These are phyloP conservation scores for Acanthosoma haemorrhoidale DNA, from an alignment of 2,888 invertebrate genomes.

Conservation along the genomic window DNA sequence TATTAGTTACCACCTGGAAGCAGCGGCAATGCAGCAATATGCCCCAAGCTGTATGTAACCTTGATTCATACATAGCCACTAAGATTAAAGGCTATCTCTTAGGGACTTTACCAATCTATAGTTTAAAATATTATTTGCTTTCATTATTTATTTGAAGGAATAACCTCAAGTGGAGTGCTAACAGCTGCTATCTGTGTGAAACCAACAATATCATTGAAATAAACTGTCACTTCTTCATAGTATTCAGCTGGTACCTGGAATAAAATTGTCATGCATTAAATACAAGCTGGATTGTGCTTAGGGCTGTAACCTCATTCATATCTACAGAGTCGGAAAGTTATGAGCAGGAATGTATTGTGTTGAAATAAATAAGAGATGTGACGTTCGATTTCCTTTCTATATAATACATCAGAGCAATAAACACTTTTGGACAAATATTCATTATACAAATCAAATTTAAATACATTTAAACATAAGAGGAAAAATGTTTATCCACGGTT, in stretches of 20 bases:
- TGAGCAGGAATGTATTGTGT: too few species aligned
- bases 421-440: too few species aligned
- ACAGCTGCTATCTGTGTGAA: slow-evolving; percentile 88
- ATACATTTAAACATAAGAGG: too few species aligned
- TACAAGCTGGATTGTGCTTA: not conserved
- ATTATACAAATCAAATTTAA: too few species aligned
- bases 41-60: slow-evolving; percentile 2
- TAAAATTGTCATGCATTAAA: slow-evolving; percentile 36
- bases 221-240: slow-evolving; percentile 83
- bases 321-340: not conserved
- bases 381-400: too few species aligned
- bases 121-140: slow-evolving; percentile 11
- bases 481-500: too few species aligned
- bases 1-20: slow-evolving; percentile 82
- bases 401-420: too few species aligned
- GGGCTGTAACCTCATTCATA: not conserved
- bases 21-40: slow-evolving; percentile 22
- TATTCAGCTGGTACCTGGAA: slow-evolving; percentile 80
- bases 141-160: too few species aligned
- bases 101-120: slow-evolving; percentile 11
- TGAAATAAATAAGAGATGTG: too few species aligned
- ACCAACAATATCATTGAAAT: slow-evolving; percentile 91
- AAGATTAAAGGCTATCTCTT: not conserved
- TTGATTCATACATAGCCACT: slow-evolving; percentile 2
- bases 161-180: slow-evolving; percentile 80